Conservation (phyloP, 1,140 invertebrate species). For the Trachymyrmex septentrionalis region DNA sequence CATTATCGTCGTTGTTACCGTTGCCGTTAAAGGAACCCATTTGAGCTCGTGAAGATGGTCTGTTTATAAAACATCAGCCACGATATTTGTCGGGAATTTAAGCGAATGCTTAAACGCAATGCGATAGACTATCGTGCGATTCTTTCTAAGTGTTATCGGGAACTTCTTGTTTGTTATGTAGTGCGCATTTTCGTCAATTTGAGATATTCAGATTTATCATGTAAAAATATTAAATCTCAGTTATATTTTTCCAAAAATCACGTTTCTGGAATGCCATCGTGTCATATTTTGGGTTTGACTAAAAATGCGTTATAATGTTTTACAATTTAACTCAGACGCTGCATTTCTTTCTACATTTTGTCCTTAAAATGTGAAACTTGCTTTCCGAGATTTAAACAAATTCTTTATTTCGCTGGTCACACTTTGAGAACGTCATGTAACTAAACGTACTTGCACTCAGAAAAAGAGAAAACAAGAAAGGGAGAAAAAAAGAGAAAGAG, state of each 20-base stretch:
- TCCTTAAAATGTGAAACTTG: conserved; percentile 24
- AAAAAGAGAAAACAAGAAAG: background rate
- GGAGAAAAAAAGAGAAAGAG: background rate
- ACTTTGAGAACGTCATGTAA: conserved; percentile 2
- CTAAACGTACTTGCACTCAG: conserved; percentile 10
- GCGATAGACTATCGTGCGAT: background rate
- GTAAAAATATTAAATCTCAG: conserved; percentile 1
- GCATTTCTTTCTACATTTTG: conserved; percentile 26
- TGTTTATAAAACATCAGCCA: conserved; percentile 10
- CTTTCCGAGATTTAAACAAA: conserved; percentile 35
- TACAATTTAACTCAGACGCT: conserved; percentile 12
- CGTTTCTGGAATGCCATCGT: background rate
- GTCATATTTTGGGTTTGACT: background rate
- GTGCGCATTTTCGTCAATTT: background rate
- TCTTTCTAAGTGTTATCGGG: conserved; percentile 21
- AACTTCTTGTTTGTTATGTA: conserved; percentile 34
- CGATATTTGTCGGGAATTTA: conserved; percentile 21
- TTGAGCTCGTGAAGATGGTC: conserved; percentile 12
- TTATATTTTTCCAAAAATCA: conserved; percentile 13
- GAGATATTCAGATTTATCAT: conserved; percentile 26
- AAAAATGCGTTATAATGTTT: conserved; percentile 29
- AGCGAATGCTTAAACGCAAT: background rate
- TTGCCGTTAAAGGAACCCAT: conserved; percentile 47
- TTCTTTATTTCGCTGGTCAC: conserved; percentile 22
- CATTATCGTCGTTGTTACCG: background rate